These are phyloP conservation scores for Siniperca undulata DNA, from an alignment of 2,797 vertebrate species.

Conservation along the genomic window DNA sequence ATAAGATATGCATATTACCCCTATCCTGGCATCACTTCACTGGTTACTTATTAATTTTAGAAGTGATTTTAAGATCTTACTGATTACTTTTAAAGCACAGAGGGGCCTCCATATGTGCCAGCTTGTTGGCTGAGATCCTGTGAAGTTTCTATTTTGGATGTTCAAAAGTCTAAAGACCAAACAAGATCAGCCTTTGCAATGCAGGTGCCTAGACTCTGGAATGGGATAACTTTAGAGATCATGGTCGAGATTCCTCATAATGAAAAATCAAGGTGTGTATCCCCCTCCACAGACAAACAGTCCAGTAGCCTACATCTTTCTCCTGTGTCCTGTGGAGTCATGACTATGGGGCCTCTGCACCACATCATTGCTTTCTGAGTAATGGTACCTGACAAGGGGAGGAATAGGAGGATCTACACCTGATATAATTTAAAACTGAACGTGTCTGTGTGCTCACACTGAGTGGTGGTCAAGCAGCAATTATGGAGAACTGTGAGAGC, in stretches of 20 bases:
- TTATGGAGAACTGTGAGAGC: neutral
- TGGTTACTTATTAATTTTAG: conserved; percentile 23
- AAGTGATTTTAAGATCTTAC: conserved; percentile 24
- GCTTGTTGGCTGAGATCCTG: conserved; percentile 20
- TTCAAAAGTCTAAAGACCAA: conserved; percentile 14
- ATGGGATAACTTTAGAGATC: conserved; percentile 4
- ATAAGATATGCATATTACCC: neutral
- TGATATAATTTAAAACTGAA: neutral
- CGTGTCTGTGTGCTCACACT: neutral
- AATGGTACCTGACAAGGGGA: conserved; percentile 5
- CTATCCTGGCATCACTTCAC: conserved; percentile 28
- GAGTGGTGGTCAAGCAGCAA: neutral
- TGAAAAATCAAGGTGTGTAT: neutral
- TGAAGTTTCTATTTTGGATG: conserved; percentile 9
- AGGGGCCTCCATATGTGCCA: neutral
- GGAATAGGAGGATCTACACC: neutral
- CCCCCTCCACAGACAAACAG: no score
- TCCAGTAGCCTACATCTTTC: neutral
- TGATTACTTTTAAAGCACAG: conserved; percentile 37
- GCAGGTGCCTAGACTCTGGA: neutral
- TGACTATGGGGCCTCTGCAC: conserved; percentile 13
- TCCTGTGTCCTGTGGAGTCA: neutral
- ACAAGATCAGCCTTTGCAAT: conserved; percentile 10
- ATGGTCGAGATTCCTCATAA: neutral
- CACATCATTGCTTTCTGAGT: neutral